Base-by-base conservation (phyloP, 1,140 invertebrate species). In the Eulimnadia texana region DNA sequence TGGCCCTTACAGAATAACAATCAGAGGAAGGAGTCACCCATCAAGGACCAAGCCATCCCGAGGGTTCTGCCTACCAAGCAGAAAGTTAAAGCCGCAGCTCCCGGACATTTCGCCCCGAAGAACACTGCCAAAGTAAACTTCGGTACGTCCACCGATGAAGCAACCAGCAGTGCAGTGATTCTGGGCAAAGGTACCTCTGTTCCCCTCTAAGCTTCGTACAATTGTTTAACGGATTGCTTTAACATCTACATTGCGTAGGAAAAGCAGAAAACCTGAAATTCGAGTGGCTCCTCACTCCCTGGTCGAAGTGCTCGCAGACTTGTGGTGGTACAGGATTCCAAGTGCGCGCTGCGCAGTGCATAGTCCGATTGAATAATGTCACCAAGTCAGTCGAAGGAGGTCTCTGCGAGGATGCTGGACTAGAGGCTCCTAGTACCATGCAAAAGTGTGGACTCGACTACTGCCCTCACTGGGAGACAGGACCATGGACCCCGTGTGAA, bases 301-400 rank as follows among this genome's bases (percentile, higher is more conserved):
- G 89, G 89, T 88, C 88, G 1, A 76, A 80, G 27, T 96, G 93
- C 72, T 90, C 87, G 2, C 83, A 86, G 67, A 82, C 83, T 10
- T 96, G 92, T 69, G 91, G 90, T 9, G 84, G 84, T 29, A 82
- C 81, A 58, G 88, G 87, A 64, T 79, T 78, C 65, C 79, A 81
- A 70, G 78, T 79, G 66, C 77, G 86, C 66, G 80, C 79, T n/a
- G 80, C 79, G 1, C 79, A 85, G 61, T 88, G 86, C 70, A 80
- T 84, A 67, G 84, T 82, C 11, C 68, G 70, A 50, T 67, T 79
- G 1, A 71, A 78, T 58, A 82, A 82, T 64, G 74, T 73, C 2
- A 79, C 76, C 29, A 70, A 77, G 73, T 71, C 76, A 66, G 72
- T 88, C 11, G 81, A 85, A 61, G 78, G 77, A 61, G 80, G 73